Conservation (phyloP, 2,888 invertebrate species). For the Agrotis segetum region DNA sequence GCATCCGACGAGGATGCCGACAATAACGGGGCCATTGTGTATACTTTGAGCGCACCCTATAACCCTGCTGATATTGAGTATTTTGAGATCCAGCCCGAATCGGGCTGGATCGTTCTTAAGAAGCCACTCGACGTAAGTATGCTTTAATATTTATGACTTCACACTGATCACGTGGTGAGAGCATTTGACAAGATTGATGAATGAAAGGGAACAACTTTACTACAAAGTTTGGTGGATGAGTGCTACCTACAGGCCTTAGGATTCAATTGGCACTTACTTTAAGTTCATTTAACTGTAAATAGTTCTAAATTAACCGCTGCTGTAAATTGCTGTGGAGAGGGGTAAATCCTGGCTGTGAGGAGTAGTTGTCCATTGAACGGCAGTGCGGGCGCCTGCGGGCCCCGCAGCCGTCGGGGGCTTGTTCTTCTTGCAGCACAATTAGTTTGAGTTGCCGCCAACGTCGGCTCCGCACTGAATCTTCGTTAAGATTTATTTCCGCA, state of each 20-base stretch:
- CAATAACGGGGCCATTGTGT: constrained; percentile 98
- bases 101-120: constrained; percentile 99
- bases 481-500: constrained; percentile 90
- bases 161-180: constrained; percentile 71
- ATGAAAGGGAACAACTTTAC: constrained; percentile 89
- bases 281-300: constrained; percentile 89
- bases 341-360: constrained; percentile 90
- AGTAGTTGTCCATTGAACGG: constrained; percentile 89
- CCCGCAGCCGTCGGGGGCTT: constrained; percentile 87
- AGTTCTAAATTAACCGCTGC: constrained; percentile 90
- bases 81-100: constrained; percentile 99
- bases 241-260: constrained; percentile 91
- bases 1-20: constrained; percentile 99
- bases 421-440: constrained; percentile 94
- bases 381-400: constrained; percentile 67
- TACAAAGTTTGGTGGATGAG: constrained; percentile 90
- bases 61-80: constrained; percentile 97
- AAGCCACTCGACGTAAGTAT: constrained; percentile 99
- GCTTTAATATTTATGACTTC: constrained; percentile 62
- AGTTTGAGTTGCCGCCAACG: constrained; percentile 93
- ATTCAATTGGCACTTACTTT: constrained; percentile 90
- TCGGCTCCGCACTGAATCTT: constrained; percentile 89
- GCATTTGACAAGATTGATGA: constrained; percentile 83
- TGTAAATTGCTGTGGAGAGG: constrained; percentile 89
- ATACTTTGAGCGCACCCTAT: constrained; percentile 96